Evolutionary conservation across 2,888 invertebrate genomes (phyloP).

Genomic region (Alentia gelatinosa): DNA sequence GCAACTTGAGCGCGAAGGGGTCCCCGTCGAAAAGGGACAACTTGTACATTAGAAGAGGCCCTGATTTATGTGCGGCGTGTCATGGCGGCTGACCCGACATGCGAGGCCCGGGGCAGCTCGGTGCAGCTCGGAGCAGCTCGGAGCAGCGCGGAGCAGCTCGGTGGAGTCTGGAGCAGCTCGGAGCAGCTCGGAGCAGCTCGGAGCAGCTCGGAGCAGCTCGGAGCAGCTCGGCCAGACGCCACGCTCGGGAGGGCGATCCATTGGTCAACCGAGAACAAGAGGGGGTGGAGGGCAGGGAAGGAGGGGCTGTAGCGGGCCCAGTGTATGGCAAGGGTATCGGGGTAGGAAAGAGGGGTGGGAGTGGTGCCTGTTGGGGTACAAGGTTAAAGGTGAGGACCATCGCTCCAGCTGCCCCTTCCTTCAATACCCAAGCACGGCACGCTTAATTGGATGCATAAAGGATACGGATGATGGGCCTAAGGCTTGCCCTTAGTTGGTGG

Average conservation of each 20-base stretch:
- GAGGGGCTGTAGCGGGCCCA: not conserved
- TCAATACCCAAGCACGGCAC: too few relatives aligned
- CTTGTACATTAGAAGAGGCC: conserved; percentile 40
- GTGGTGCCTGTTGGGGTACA: not conserved
- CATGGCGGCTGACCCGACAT: conserved; percentile 27
- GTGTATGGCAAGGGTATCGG: not conserved
- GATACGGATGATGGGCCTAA: not conserved
- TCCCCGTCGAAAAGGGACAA: conserved; percentile 18
- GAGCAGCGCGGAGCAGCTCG: not conserved
- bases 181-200: not conserved
- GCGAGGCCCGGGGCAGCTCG: not conserved
- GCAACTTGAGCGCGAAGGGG: conserved; percentile 20
- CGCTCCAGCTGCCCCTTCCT: too few relatives aligned
- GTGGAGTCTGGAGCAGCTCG: not conserved
- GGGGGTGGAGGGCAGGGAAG: not conserved
- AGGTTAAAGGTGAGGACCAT: not conserved
- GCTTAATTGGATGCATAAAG: conserved; percentile 35
- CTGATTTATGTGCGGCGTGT: conserved; percentile 27
- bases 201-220: not conserved
- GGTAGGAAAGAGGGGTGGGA: not conserved
- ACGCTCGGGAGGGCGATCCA: not conserved
- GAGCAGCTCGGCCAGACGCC: not conserved
- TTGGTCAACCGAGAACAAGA: not conserved
- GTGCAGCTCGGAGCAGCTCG: not conserved
- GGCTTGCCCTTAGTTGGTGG: not conserved